Evolutionary conservation across 2,797 vertebrate genomes (phyloP), one percentile per base, ranked within the genome.

Genomic region (Buphagus erythrorhynchus): DNA sequence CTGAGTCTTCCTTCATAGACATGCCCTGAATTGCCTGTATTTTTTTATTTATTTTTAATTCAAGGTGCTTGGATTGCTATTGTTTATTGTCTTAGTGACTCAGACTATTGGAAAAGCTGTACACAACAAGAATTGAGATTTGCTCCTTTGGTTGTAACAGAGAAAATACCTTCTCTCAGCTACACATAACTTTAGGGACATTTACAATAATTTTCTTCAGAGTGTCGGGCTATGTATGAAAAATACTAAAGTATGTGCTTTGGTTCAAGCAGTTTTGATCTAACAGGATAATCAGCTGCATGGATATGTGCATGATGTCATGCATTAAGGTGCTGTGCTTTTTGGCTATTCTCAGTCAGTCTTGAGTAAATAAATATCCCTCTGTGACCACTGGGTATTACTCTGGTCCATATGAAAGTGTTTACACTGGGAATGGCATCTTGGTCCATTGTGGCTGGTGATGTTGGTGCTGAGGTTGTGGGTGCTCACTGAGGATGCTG

Each of bases 11-110:
- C 66, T 81, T 81, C 57, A 25, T 11, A 26, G 65, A 42, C n/a
- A 5, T 85, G 31, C 45, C 63, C 29, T 42, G 36, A 73, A 71
- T 90, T 59, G 57, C 54, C 83, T 77, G 65, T 29, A 9, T 57
- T 35, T 46, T 16, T 62, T 36, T 61, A 51, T 75, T 62, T 73
- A 29, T 58, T 49, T 68, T 1, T 12, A 16, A 17, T 36, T 4
- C 35, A 11, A 11, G 24, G 17, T 83, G 68, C 42, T 69, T 59
- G 68, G 74, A 4, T 89, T 83, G 31, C 57, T 69, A 4, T 38
- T 92, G 20, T 77, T 88, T 80, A 20, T 88, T 86, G 54, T 25
- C 35, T 51, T 51, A 49, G 35, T 57, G 85, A 88, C 38, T 91
- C 54, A 28, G 57, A 48, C 45, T 87, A 24, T 49, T 85, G 40